phyloP scores from a whole-genome alignment of 1,140 invertebrate species.

The Lepidurus apus region DNA sequence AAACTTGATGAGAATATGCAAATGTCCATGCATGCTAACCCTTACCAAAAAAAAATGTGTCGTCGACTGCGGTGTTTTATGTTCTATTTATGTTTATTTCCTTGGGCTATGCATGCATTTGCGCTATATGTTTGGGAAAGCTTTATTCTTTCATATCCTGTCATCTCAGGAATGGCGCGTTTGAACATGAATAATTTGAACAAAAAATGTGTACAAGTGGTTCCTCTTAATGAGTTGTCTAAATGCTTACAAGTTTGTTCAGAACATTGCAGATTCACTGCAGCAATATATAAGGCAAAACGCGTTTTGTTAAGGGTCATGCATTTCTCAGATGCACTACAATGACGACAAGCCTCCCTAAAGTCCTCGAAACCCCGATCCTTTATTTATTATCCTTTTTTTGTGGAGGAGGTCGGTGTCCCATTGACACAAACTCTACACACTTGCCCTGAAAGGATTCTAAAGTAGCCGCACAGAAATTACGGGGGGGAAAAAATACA shows the following conservation, averaged over 20 bases:
- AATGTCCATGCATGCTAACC: constrained; percentile 16
- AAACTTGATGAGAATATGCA: constrained; percentile 3
- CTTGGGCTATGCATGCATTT: not conserved
- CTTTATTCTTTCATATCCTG: constrained; percentile 3
- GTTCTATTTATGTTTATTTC: not conserved
- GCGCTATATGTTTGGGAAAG: not conserved
- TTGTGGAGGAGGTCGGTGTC: not conserved
- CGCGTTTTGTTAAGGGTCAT: not conserved
- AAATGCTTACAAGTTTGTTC: not conserved
- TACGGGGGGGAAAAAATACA: not conserved
- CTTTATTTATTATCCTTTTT: not conserved
- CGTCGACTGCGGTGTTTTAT: not conserved
- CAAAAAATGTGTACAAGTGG: not conserved
- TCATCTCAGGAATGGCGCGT: not conserved
- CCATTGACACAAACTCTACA: not conserved
- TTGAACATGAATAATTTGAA: not conserved
- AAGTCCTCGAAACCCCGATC: not conserved
- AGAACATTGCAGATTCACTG: not conserved
- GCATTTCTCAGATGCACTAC: not conserved
- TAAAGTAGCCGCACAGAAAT: not conserved
- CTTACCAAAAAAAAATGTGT: not conserved
- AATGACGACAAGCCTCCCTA: not conserved
- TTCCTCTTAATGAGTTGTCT: not conserved
- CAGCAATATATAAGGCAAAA: not conserved
- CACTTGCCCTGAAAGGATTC: not conserved